These are phyloP conservation scores for Sarcophaga bullata DNA, from an alignment of 1,140 invertebrate genomes.

Conservation along the genomic window DNA sequence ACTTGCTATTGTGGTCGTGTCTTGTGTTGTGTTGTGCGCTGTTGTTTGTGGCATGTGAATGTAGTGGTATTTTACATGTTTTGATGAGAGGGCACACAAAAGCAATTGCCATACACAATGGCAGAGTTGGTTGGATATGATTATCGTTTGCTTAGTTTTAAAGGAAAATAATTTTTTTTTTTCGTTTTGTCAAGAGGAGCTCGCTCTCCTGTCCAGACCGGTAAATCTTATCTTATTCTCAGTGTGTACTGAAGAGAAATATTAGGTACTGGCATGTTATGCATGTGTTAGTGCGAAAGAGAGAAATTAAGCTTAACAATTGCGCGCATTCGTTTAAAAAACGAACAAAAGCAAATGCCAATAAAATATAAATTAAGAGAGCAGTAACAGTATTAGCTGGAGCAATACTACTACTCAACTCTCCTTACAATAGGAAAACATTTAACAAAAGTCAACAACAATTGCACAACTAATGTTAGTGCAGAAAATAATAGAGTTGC, in stretches of 20 bases:
- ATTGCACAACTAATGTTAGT: too few relatives aligned
- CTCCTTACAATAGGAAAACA: too few relatives aligned
- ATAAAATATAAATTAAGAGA: not conserved
- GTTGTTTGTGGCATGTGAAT: not conserved
- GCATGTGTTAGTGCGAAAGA: not conserved
- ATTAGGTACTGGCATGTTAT: not conserved
- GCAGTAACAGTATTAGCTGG: not conserved
- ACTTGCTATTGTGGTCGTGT: constrained; percentile 40
- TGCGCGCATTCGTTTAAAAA: not conserved
- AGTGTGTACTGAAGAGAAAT: not conserved
- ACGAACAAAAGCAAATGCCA: not conserved
- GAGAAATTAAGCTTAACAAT: not conserved
- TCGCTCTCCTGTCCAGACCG: too few relatives aligned
- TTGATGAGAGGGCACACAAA: not conserved
- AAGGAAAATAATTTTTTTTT: too few relatives aligned
- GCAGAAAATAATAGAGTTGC: too few relatives aligned
- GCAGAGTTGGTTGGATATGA: not conserved
- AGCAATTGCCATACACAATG: not conserved
- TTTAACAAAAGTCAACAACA: not conserved
- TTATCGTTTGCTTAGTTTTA: too few relatives aligned
- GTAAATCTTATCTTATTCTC: too few relatives aligned
- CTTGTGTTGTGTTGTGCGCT: not conserved
- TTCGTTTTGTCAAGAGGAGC: too few relatives aligned
- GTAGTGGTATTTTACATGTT: not conserved
- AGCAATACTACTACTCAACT: too few relatives aligned